Conservation (phyloP, 2,113 vertebrate genomes). For the Serranochromis macrocephalus region DNA sequence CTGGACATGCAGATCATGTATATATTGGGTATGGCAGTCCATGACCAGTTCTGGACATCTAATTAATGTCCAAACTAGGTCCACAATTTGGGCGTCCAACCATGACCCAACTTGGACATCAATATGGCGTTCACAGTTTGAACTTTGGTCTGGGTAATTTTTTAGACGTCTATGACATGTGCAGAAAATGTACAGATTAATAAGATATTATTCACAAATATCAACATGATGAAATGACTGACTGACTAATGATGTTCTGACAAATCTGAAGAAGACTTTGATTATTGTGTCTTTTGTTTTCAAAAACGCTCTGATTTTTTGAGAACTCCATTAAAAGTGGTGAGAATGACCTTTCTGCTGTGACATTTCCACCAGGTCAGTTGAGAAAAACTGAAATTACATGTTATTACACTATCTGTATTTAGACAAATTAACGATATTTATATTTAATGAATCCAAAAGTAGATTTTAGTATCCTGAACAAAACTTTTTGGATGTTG, state of each 20-base stretch:
- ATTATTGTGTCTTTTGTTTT: neutral
- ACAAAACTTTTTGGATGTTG: neutral
- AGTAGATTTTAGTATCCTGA: neutral
- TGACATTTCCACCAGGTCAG: neutral
- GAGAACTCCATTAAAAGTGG: neutral
- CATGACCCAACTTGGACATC: neutral
- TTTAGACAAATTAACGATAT: accelerated
- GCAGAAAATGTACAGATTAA: neutral
- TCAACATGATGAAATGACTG: neutral
- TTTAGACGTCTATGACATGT: neutral
- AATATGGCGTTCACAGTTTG: neutral
- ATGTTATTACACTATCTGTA: neutral
- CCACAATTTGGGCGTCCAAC: neutral
- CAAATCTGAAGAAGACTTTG: neutral
- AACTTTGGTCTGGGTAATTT: neutral
- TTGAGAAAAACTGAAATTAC: neutral
- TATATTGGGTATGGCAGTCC: neutral
- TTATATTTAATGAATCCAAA: neutral
- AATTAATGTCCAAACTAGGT: neutral
- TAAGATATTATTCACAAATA: neutral
- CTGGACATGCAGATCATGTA: neutral
- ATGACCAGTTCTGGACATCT: neutral
- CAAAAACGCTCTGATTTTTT: neutral
- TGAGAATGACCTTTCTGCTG: neutral
- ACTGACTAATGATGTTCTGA: neutral